Base-by-base conservation (phyloP, 2,888 invertebrate species). In the Lycaena phlaeas region DNA sequence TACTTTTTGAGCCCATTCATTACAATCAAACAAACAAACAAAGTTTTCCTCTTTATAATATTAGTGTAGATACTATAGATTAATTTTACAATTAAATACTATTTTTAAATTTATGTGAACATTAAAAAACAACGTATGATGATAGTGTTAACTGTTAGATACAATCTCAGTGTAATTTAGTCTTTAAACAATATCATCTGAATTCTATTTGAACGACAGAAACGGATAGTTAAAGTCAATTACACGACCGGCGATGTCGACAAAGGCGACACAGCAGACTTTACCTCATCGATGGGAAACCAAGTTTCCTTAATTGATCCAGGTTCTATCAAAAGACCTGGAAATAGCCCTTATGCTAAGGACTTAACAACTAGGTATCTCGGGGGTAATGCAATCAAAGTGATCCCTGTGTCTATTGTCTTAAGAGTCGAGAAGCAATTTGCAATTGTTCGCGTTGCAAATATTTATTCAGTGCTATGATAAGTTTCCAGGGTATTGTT, bases 281-380 rank as follows among this genome's bases (percentile, higher is more conserved):
- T 30, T 27, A 27, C 28, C 31, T 15, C 36, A 28, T 38, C 41
- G 41, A 38, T 42, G 31, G n/a, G 14, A 14, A 40, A 34, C 38
- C 42, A 38, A 27, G 41, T 28, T 36, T 37, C 26, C 31, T 37
- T 31, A 44, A 34, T 44, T 44, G 43, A 38, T 44, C 37, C 41
- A 27, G 37, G 25, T 38, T 36, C 36, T 15, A 15, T 12, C n/a
- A n/a, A 27, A 14, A 26, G 15, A 9, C 15, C 26, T 30, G 6
- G 12, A 25, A 36, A 25, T 31, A 1, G 5, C 25, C 26, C 9
- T 3, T 31, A 26, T 27, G n/a, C 14, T 22, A 7, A 9, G 4
- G 14, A 4, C 31, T 11, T 17, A 15, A 31, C 17, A 4, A 9
- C 15, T 30, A 15, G 12, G 12, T 14, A n/a, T 14, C n/a, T n/a